Conservation (phyloP, 2,888 invertebrate genomes). For the Chrysomela aeneicollis region DNA sequence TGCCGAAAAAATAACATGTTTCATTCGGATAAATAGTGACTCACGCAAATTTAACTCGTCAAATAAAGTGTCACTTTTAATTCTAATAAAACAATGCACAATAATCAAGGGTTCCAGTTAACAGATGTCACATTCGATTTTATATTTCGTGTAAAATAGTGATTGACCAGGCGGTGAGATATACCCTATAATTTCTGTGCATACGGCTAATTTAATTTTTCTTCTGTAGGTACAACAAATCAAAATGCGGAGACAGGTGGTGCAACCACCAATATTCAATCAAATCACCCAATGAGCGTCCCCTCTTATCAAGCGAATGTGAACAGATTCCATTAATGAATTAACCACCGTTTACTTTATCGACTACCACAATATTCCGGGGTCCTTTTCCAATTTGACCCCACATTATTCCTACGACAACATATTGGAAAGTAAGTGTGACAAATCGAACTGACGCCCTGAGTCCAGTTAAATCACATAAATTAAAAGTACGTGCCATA, state of each 20-base stretch:
- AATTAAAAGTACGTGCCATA: conserved; percentile 56
- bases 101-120: too few relatives aligned
- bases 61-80: too few relatives aligned
- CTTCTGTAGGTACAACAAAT: background rate
- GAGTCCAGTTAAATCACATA: conserved; percentile 55
- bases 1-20: too few relatives aligned
- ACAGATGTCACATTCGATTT: too few relatives aligned
- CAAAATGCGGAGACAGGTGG: background rate
- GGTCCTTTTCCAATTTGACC: conserved; percentile 48
- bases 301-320: conserved; percentile 30
- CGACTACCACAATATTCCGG: conserved; percentile 39
- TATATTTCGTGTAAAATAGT: too few relatives aligned
- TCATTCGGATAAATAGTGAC: too few relatives aligned
- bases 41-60: too few relatives aligned
- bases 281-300: conserved; percentile 15
- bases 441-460: conserved; percentile 55
- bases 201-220: background rate
- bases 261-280: background rate
- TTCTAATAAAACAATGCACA: too few relatives aligned
- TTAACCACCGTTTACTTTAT: conserved; percentile 52
- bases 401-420: conserved; percentile 50
- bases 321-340: conserved; percentile 49
- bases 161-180: too few relatives aligned
- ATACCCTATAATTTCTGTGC: too few relatives aligned
- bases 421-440: conserved; percentile 58